Base-by-base conservation (phyloP, 2,888 invertebrate species). In the Pollenia amentaria region DNA sequence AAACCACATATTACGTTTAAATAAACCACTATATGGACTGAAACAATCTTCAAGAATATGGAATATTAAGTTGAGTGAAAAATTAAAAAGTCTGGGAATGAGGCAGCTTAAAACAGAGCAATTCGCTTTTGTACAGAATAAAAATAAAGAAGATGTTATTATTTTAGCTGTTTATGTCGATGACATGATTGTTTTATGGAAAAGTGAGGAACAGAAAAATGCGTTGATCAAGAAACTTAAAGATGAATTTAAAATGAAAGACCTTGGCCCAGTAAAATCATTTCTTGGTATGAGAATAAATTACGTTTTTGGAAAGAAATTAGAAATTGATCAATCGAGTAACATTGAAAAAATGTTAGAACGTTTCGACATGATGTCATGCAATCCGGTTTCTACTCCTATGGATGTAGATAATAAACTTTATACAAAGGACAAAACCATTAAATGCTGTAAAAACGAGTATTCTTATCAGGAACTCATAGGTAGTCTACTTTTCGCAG, bases 201-300 rank as follows among this genome's bases (percentile, higher is more conserved):
- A 88, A 40, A 84, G 75, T 14, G 78, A 86, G n/a, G 11, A 64
- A 12, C n/a, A 1, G 6, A 69, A 55, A 55, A 42, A 55, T n/a
- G 8, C 78, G 11, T 79, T 77, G 40, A 76, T 88, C 60, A 12
- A 21, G 8, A 78, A 82, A 70, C 83, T 87, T 2, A 82, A 82
- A 70, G 60, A 55, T 16, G 65, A 40, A 44, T 78, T 77, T 76
- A 81, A 72, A 55, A 75, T 75, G 48, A 75, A 75, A 64, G 79
- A 79, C 29, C 87, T 83, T 57, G 62, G 64, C 12, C 73, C 85
- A 62, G 48, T 62, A 11, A 88, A 88, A 65, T 64, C 80, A 0
- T 75, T 89, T n/a, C 87, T 87, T 80, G 88, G 87, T 0, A 48
- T 89, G 11, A 88, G 84, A 57, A 38, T 76, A 38, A 76, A 65